Evolutionary conservation across 2,113 vertebrate species (phyloP), one percentile per base, ranked within the genome.

Genomic region (Lamprologus callipterus): DNA sequence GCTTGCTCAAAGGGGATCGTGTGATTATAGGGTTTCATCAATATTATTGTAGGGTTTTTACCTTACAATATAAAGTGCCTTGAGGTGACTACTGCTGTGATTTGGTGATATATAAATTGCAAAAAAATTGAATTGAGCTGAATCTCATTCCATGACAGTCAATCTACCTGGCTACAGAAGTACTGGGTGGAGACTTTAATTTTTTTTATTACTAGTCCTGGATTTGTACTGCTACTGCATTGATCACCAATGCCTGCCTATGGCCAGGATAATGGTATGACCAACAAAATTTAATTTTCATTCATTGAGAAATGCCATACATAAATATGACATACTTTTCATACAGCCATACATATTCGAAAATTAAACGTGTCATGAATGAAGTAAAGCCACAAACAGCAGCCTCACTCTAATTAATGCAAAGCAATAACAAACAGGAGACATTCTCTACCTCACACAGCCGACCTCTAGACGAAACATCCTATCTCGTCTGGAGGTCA

Each of bases 401-500:
- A 49, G 47, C 58, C 81, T 51, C 85, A 54, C n/a, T 70, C 53
- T 88, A 58, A 89, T 82, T 88, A 26, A 83, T 88, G 85, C 57
- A 81, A 82, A 88, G 16, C 80, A 84, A 88, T 85, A 87, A 83
- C 88, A 88, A 94, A 92, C 80, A 83, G 60, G 84, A 92, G 88
- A 92, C 87, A 91, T 89, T 87, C 90, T 91, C 81, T 49, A 78
- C 70, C 85, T 91, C 81, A 84, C 45, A 57, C 75, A 17, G 70
- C 57, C 88, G 87, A 94, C 94, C 94, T 95, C 85, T 9, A 93
- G 88, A 92, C 84, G 2, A 84, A 88, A 91, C 82, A 82, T 68
- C 42, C 45, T 83, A 84, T 88, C 89, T 86, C 1, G 86, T 91
- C 92, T 91, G 9, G 90, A 94, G 92, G 93, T 94, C 83, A 91